Conservation (phyloP, 2,888 invertebrate genomes). For the Drosophila meridionalis region DNA sequence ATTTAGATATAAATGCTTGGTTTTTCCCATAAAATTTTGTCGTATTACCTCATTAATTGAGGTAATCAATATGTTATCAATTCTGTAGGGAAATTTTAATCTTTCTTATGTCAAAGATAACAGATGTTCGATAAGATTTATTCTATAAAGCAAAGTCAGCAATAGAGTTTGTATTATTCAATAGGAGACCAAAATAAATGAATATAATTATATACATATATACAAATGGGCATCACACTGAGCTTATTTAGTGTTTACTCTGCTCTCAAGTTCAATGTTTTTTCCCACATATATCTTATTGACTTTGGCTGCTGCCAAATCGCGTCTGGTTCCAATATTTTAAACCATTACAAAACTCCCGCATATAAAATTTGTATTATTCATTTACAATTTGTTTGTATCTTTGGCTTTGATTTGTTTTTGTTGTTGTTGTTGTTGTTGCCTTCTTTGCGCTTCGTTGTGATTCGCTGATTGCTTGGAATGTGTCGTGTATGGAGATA, state of each 20-base stretch:
- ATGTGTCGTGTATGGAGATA: slow-evolving; percentile 59
- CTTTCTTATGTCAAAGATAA: background rate
- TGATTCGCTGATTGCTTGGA: slow-evolving; percentile 72
- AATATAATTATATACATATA: background rate
- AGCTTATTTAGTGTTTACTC: background rate
- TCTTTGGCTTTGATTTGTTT: slow-evolving; percentile 19
- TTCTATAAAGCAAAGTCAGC: background rate
- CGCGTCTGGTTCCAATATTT: background rate
- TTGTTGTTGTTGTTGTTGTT: slow-evolving; percentile 7
- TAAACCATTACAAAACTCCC: slow-evolving; percentile 11
- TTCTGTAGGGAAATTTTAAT: background rate
- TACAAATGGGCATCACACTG: background rate
- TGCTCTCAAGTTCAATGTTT: slow-evolving; percentile 14
- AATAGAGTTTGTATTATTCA: background rate
- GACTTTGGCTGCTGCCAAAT: slow-evolving; percentile 1
- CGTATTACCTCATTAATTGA: background rate
- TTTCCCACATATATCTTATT: background rate
- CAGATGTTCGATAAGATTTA: background rate
- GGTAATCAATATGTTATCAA: background rate
- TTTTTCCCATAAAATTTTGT: background rate
- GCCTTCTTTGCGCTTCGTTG: slow-evolving; percentile 44
- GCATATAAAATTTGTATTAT: slow-evolving; percentile 15
- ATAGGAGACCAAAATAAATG: background rate
- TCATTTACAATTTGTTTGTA: slow-evolving; percentile 20
- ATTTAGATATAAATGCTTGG: background rate